Evolutionary conservation across 2,797 vertebrate species (phyloP).

Genomic region (Myotis vivesi): DNA sequence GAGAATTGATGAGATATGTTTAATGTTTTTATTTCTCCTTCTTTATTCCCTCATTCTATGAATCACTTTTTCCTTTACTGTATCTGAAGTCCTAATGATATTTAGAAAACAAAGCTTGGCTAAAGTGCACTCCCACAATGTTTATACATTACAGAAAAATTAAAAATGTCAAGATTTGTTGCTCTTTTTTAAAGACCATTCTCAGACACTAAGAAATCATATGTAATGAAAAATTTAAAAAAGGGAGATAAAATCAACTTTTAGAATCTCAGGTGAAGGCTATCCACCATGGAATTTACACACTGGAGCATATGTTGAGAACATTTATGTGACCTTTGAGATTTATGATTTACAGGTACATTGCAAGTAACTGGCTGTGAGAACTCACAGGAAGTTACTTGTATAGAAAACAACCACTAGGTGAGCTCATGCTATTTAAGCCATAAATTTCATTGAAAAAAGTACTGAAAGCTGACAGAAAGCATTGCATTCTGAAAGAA

Average conservation of each 20-base stretch:
- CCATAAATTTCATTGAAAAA: slow-evolving; percentile 59
- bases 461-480: slow-evolving; percentile 33
- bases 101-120: background rate
- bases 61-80: background rate
- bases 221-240: slow-evolving; percentile 50
- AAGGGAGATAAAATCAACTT: slow-evolving; percentile 19
- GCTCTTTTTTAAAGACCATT: background rate
- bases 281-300: slow-evolving; percentile 9
- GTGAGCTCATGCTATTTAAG: slow-evolving; percentile 63
- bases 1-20: background rate
- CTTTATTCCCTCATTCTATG: background rate
- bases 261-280: background rate
- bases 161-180: background rate
- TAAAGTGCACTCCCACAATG: background rate
- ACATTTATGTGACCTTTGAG: slow-evolving; percentile 37
- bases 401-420: slow-evolving; percentile 41
- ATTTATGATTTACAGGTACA: slow-evolving; percentile 59
- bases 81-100: background rate
- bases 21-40: background rate
- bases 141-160: background rate
- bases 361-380: slow-evolving; percentile 52
- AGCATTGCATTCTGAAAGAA: background rate
- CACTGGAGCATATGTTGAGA: background rate
- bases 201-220: background rate
- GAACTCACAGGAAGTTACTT: slow-evolving; percentile 55